Evolutionary conservation across 2,113 vertebrate species (phyloP).

Genomic region (Pterocles orientalis): DNA sequence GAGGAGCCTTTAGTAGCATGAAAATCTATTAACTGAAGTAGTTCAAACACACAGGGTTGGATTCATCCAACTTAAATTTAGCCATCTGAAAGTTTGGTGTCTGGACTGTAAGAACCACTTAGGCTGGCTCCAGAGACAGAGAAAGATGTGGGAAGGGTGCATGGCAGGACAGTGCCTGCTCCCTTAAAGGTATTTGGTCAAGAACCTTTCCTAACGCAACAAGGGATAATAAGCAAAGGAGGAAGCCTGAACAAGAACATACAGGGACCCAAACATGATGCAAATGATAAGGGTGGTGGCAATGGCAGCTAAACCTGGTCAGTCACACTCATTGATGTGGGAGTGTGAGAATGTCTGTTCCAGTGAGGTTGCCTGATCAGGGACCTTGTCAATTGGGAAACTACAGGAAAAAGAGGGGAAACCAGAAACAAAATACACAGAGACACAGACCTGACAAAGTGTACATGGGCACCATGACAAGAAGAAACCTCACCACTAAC

Average conservation of each 20-base stretch:
- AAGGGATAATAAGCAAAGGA: neutral
- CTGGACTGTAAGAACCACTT: neutral
- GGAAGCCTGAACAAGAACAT: neutral
- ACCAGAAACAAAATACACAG: neutral
- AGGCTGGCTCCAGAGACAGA: neutral
- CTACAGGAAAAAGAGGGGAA: neutral
- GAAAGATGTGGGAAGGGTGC: neutral
- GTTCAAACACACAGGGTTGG: neutral
- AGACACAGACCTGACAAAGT: neutral
- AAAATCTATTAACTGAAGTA: neutral
- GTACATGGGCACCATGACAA: neutral
- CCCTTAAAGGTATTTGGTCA: neutral
- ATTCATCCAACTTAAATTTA: neutral
- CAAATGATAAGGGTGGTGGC: neutral
- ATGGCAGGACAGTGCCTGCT: neutral
- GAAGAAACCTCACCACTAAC: neutral
- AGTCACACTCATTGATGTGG: neutral
- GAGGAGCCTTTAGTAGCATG: neutral
- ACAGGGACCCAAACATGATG: neutral
- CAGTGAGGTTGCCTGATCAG: rapidly evolving
- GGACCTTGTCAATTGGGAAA: neutral
- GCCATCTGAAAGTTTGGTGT: neutral
- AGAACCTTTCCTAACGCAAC: neutral
- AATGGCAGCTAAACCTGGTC: neutral
- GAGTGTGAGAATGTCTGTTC: neutral